phyloP scores from a whole-genome alignment of 2,888 invertebrate genomes.

The Aproaerema taeniolella region DNA sequence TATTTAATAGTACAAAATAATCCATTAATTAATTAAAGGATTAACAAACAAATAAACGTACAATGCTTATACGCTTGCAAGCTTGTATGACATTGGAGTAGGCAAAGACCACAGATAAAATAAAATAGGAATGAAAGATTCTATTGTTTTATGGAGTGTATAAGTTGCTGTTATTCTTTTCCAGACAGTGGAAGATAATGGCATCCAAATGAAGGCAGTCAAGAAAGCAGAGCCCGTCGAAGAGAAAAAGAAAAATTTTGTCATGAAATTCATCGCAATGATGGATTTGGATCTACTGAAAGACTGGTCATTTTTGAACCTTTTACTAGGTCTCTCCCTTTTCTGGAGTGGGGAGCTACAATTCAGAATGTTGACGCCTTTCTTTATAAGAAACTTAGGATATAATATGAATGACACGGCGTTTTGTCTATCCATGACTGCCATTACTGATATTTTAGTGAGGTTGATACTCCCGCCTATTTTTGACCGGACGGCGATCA shows the following conservation, averaged over 20 bases:
- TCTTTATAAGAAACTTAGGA: slow-evolving; percentile 80
- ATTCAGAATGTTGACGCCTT: slow-evolving; percentile 84
- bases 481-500: slow-evolving; percentile 82
- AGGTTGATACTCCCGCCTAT: slow-evolving; percentile 84
- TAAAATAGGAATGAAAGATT: too few relatives aligned
- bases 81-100: too few relatives aligned
- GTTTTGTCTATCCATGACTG: slow-evolving; percentile 84
- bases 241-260: slow-evolving; percentile 57
- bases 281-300: slow-evolving; percentile 85
- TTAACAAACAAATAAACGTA: too few relatives aligned
- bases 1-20: too few relatives aligned
- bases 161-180: too few relatives aligned
- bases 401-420: slow-evolving; percentile 83
- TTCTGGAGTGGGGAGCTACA: slow-evolving; percentile 87
- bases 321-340: slow-evolving; percentile 83
- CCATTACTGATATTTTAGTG: slow-evolving; percentile 85
- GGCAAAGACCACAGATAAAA: too few relatives aligned
- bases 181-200: slow-evolving; percentile 66
- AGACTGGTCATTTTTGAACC: slow-evolving; percentile 84
- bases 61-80: too few relatives aligned
- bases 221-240: slow-evolving; percentile 50
- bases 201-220: slow-evolving; percentile 66
- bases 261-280: slow-evolving; percentile 77
- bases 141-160: too few relatives aligned
- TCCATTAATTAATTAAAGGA: too few relatives aligned